Base-by-base conservation (phyloP, 2,888 invertebrate species). In the Acrocera orbiculus region DNA sequence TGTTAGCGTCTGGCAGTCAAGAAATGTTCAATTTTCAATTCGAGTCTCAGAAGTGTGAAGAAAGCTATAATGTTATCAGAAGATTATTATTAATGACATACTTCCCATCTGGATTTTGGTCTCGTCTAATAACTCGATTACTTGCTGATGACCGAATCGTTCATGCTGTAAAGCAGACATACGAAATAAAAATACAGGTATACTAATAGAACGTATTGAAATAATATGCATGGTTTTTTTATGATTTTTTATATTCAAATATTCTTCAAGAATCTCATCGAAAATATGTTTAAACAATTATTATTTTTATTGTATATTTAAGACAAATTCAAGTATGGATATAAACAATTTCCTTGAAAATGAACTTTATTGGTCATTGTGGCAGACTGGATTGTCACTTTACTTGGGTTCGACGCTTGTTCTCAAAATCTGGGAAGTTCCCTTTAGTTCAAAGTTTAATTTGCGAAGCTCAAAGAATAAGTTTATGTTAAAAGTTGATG, bases 21-120 rank as follows among this genome's bases (percentile, higher is more conserved):
- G n/a, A n/a, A n/a, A n/a, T n/a, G n/a, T n/a, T n/a, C n/a, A n/a
- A n/a, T n/a, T n/a, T n/a, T n/a, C n/a, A n/a, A n/a, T n/a, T n/a
- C n/a, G n/a, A n/a, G n/a, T n/a, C n/a, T n/a, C n/a, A n/a, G n/a
- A n/a, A n/a, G n/a, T n/a, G n/a, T n/a, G n/a, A n/a, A n/a, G n/a
- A n/a, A n/a, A n/a, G n/a, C n/a, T n/a, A n/a, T n/a, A n/a, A n/a
- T n/a, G n/a, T n/a, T n/a, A 27, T 58, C 9, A 48, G 55, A n/a
- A 67, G 90, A 1, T 65, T 95, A 34, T 65, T 98, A 10, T 69
- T 96, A 8, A 79, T 96, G 74, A 89, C 93, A 0, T 98, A 98
- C 62, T 89, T 96, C 53, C 98, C 98, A 2, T 82, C 87, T 42
- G 96, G 96, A 2, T 96, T 98, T 64, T 98, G 96, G 95, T 83